Conservation (phyloP, 1,140 invertebrate species). For the Drosophila sulfurigaster region DNA sequence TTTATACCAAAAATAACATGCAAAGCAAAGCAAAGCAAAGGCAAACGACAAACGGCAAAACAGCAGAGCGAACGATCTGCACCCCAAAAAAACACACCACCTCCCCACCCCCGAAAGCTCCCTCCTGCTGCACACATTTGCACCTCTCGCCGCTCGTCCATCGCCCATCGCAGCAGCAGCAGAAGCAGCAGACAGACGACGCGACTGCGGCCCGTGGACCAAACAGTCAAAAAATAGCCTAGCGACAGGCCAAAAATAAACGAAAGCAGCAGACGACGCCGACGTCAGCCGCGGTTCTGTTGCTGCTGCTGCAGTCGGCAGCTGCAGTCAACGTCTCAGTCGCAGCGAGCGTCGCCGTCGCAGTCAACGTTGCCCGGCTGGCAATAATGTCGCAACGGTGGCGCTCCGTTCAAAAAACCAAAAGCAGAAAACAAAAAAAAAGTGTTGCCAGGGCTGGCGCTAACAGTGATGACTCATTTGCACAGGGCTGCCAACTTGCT, state of each 20-base stretch:
- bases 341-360: neutral
- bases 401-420: conserved; percentile 48
- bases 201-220: conserved; percentile 44
- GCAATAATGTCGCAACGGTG: conserved; percentile 69
- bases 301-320: conserved; percentile 15
- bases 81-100: neutral
- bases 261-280: conserved; percentile 60
- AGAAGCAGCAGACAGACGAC: conserved; percentile 1
- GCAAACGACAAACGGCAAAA: conserved; percentile 4
- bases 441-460: conserved; percentile 43
- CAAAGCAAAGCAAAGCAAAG: conserved; percentile 28
- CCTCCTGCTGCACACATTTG: conserved; percentile 2
- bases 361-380: conserved; percentile 23
- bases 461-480: conserved; percentile 26
- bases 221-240: conserved; percentile 75
- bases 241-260: conserved; percentile 66
- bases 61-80: conserved; percentile 16
- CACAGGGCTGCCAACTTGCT: neutral
- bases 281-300: conserved; percentile 13
- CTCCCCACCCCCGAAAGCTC: neutral
- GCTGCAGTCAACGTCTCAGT: neutral
- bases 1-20: conserved; percentile 78
- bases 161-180: too few species aligned
- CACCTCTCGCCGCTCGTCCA: neutral
- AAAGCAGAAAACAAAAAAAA: too few species aligned